These are phyloP conservation scores for Apodemia duryi DNA, from an alignment of 2,888 invertebrate species.

Conservation along the genomic window DNA sequence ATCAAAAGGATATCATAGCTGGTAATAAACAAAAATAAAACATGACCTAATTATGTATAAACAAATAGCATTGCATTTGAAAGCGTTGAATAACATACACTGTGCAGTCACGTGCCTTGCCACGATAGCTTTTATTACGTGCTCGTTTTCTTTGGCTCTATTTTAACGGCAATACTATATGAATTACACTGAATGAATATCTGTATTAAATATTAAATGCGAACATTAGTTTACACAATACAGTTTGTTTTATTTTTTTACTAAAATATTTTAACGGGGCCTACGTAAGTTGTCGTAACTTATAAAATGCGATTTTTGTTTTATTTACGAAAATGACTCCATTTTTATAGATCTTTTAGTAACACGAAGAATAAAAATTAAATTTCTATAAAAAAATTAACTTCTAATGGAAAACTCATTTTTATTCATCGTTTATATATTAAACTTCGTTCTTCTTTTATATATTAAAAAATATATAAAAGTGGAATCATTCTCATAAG, in stretches of 20 bases:
- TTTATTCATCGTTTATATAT: no score
- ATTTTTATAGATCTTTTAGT: no score
- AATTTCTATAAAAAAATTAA: no score
- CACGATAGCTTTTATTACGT: background rate
- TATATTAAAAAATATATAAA: no score
- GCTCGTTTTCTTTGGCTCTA: background rate
- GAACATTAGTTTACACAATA: background rate
- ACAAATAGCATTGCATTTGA: constrained; percentile 10
- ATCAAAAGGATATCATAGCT: background rate
- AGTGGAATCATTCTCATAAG: no score
- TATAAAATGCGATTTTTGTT: no score
- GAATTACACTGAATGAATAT: background rate
- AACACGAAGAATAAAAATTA: no score
- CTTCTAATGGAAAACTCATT: no score
- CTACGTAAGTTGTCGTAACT: no score
- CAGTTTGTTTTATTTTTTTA: background rate
- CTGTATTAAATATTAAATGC: background rate
- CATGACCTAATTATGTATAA: constrained; percentile 15
- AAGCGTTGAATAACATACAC: constrained; percentile 4
- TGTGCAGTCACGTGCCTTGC: background rate
- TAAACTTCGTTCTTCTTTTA: no score
- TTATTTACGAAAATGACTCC: no score
- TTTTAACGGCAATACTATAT: background rate
- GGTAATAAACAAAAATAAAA: constrained; percentile 3
- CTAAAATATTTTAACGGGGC: background rate